A percentile compares a stretch with the other conserved stretches of the same genome.
phyloP scores from a whole-genome alignment of 2,113 vertebrate species.

The Gambusia holbrooki region DNA sequence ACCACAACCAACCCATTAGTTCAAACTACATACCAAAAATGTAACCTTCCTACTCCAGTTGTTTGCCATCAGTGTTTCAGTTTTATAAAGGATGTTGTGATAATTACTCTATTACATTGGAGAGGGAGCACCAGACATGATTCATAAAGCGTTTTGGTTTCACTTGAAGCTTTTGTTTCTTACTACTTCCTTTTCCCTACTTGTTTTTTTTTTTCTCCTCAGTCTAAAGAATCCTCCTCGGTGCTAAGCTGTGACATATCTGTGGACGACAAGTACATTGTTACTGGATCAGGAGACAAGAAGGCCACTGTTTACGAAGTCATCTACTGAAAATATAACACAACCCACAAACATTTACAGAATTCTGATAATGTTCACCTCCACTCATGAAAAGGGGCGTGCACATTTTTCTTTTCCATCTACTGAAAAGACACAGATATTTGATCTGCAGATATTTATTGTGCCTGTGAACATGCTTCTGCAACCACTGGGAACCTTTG shows the following conservation, averaged over 20 bases:
- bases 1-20: too few species aligned
- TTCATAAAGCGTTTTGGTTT: not conserved
- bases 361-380: conserved; percentile 62
- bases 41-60: too few species aligned
- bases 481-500: conserved; percentile 20
- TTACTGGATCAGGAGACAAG: conserved; percentile 97
- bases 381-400: conserved; percentile 19
- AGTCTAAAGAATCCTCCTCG: conserved; percentile 98
- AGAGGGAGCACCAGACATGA: not conserved
- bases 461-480: conserved; percentile 27
- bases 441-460: conserved; percentile 36
- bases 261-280: conserved; percentile 96
- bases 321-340: conserved; percentile 84
- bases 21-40: too few species aligned
- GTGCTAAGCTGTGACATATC: conserved; percentile 98
- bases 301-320: conserved; percentile 98
- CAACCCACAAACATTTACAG: conserved; percentile 9
- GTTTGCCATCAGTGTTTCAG: not conserved
- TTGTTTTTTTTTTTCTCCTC: not conserved
- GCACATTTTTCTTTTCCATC: conserved; percentile 15
- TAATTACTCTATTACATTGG: not conserved
- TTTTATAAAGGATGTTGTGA: not conserved
- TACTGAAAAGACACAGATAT: conserved; percentile 16
- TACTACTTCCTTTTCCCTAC: not conserved
- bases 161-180: not conserved